Evolutionary conservation across 2,797 vertebrate species (phyloP), one percentile per base, ranked within the genome.

Genomic region (Chiroxiphia lanceolata): DNA sequence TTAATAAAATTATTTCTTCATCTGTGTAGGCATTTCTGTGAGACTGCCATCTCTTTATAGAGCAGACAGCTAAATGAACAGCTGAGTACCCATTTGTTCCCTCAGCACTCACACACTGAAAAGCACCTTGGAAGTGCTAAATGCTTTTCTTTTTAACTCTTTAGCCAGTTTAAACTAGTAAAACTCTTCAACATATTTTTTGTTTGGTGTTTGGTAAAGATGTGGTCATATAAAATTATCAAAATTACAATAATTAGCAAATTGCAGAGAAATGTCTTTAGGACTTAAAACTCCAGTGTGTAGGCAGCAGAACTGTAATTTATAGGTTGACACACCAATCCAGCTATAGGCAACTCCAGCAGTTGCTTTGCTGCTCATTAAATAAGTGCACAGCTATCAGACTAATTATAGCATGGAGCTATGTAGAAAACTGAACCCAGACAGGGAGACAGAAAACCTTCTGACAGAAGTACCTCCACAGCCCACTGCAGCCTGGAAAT

Each of bases 361-460:
- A 91, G 53, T 67, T 95, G 85, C 57, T 96, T 95, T 94, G 13
- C 34, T 82, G 13, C 60, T 92, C 61, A 17, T 94, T 96, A 92
- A 95, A 42, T 83, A 93, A 93, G 65, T 76, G 75, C 89, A 78
- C 45, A 87, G 61, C 83, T 70, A 85, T 89, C 83, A 84, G 60
- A 75, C 74, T 95, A 95, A 95, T 94, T 96, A 80, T 89, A 89
- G 67, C 71, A 77, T 67, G 72, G 47, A 87, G 34, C 64, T 90
- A 60, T 77, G 74, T n/a, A 48, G 77, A 47, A 84, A 84, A 84
- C 74, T 40, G 40, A 94, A 54, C 31, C 70, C 77, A 77, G 80
- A 82, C 36, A 64, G 63, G 36, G 67, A 82, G 87, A 65, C 77
- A 60, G 70, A 63, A 67, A 45, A 11, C 57, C 45, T 89, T 78